These are phyloP conservation scores for Geotrypetes seraphini DNA, from an alignment of 2,797 vertebrate species.

Conservation along the genomic window DNA sequence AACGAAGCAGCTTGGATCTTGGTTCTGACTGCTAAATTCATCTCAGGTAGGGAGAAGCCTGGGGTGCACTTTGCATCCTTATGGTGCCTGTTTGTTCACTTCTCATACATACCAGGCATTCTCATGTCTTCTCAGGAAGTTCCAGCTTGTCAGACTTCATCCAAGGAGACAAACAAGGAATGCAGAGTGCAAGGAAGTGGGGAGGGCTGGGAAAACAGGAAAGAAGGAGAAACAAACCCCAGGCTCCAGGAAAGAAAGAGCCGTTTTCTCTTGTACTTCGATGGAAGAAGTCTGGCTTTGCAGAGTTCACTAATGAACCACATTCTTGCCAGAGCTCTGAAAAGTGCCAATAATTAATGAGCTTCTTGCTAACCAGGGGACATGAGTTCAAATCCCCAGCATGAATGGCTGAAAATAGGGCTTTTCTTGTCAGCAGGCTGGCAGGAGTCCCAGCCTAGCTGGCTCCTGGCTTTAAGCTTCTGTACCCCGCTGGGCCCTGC, in stretches of 20 bases:
- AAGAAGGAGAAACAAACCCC: constrained; percentile 14
- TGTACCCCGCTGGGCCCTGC: not conserved
- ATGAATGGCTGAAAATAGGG: fast-evolving
- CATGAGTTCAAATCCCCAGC: not conserved
- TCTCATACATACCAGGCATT: too few species aligned
- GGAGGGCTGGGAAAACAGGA: constrained; percentile 19
- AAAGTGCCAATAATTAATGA: not conserved
- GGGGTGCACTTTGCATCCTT: too few species aligned
- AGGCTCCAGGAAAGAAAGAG: constrained; percentile 33
- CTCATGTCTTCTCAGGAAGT: too few species aligned
- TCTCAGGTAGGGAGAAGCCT: too few species aligned
- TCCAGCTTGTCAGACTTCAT: too few species aligned
- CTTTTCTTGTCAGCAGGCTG: too few species aligned
- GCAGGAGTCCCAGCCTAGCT: too few species aligned
- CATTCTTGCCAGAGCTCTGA: fast-evolving
- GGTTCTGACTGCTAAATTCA: too few species aligned
- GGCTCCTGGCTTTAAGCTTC: constrained; percentile 25
- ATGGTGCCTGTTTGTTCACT: too few species aligned
- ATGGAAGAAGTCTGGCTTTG: not conserved
- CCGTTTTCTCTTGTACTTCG: constrained; percentile 1
- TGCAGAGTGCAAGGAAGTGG: constrained; percentile 25
- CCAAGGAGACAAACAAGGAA: too few species aligned
- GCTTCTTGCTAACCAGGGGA: fast-evolving
- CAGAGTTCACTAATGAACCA: fast-evolving
- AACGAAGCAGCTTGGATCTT: too few species aligned